Conservation (phyloP, 2,888 invertebrate genomes). For the Zelleria hepariella region DNA sequence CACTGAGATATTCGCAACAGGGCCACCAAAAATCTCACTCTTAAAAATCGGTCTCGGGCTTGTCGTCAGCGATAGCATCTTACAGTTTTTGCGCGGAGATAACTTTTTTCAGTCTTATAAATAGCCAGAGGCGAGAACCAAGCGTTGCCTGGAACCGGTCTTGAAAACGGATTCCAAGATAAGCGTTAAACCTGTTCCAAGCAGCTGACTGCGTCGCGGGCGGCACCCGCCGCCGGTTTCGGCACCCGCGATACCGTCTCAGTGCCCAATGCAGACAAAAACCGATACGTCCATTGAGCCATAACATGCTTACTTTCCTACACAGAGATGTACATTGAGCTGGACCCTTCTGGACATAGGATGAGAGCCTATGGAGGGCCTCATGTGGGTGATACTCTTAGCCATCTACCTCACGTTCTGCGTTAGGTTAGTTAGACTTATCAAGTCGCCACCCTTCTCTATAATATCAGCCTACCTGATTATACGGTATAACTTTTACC, state of each 20-base stretch:
- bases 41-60: background rate
- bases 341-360: background rate
- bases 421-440: no score
- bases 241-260: background rate
- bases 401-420: no score
- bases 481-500: no score
- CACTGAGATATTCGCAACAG: no score
- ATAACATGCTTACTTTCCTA: no score
- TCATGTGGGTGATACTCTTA: no score
- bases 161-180: constrained; percentile 32
- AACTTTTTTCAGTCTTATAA: constrained; percentile 24
- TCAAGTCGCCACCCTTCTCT: no score
- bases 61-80: background rate
- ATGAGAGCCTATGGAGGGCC: no score
- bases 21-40: background rate
- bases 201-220: constrained; percentile 8
- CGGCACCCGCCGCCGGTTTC: background rate
- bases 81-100: constrained; percentile 13
- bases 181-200: constrained; percentile 40
- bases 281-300: no score
- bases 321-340: no score
- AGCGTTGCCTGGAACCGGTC: constrained; percentile 37
- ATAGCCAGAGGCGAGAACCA: constrained; percentile 18
- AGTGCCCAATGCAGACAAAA: no score
- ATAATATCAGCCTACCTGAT: no score